Conservation (phyloP, 1,140 invertebrate species). For the Sitodiplosis mosellana region DNA sequence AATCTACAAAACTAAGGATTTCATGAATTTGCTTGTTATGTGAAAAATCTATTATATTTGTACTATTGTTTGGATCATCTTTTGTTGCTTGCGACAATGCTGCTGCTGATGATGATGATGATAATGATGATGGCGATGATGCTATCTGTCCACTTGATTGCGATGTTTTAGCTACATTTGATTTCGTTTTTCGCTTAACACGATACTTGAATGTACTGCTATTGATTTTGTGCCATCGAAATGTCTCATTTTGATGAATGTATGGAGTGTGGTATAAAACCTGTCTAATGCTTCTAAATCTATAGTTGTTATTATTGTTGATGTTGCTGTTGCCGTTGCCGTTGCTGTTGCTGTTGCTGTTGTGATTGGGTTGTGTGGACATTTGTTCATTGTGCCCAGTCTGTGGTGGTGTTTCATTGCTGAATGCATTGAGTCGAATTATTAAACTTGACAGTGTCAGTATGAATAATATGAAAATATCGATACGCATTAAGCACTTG, state of each 20-base stretch:
- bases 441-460: no score
- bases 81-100: not conserved
- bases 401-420: no score
- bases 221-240: constrained; percentile 1
- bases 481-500: no score
- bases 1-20: not conserved
- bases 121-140: not conserved
- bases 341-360: not conserved
- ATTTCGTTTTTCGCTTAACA: not conserved
- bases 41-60: constrained; percentile 1
- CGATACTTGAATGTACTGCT: no score
- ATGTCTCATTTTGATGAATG: not conserved
- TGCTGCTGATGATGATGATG: not conserved
- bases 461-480: no score
- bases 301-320: no score
- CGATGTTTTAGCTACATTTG: not conserved
- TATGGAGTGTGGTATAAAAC: no score
- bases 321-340: not conserved
- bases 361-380: no score
- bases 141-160: not conserved
- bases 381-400: no score
- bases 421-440: no score
- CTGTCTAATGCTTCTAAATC: no score
- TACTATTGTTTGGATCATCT: not conserved
- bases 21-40: not conserved